These are phyloP conservation scores for Micronycteris hirsuta DNA, from an alignment of 2,113 vertebrate genomes.

Conservation along the genomic window DNA sequence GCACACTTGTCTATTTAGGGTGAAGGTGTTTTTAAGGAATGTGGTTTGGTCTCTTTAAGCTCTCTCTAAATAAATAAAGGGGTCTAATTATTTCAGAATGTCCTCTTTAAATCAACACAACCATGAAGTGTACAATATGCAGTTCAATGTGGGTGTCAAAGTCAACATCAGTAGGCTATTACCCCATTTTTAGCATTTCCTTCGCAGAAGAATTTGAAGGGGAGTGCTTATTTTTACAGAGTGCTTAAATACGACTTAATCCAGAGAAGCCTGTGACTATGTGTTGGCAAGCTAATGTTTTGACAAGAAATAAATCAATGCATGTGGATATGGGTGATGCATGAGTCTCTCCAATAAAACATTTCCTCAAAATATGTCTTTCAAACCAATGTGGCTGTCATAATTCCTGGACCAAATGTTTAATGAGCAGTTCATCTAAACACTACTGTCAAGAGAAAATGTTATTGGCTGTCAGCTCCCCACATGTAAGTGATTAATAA, in stretches of 20 bases:
- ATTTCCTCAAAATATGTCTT: constrained; percentile 60
- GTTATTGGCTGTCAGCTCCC: constrained; percentile 41
- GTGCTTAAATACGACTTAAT: constrained; percentile 44
- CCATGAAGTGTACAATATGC: neutral
- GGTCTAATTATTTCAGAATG: neutral
- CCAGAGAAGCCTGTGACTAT: constrained; percentile 14
- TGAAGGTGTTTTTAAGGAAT: constrained; percentile 14
- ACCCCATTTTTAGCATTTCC: constrained; percentile 43
- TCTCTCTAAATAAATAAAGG: constrained; percentile 23
- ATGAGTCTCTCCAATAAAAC: constrained; percentile 52
- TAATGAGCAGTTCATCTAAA: constrained; percentile 64
- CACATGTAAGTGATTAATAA: constrained; percentile 73
- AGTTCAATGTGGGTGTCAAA: constrained; percentile 25
- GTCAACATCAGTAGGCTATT: constrained; percentile 38
- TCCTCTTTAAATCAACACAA: constrained; percentile 45
- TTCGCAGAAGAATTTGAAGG: constrained; percentile 52
- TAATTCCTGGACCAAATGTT: constrained; percentile 48
- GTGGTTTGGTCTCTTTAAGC: neutral
- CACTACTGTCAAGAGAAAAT: constrained; percentile 55
- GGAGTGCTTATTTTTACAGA: constrained; percentile 53
- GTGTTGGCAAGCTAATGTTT: constrained; percentile 62
- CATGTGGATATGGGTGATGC: constrained; percentile 10
- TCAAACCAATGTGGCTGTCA: constrained; percentile 40
- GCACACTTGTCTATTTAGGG: neutral
- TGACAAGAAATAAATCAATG: constrained; percentile 57